Conservation (phyloP, 1,140 invertebrate genomes). For the Drosophila micromelanica region DNA sequence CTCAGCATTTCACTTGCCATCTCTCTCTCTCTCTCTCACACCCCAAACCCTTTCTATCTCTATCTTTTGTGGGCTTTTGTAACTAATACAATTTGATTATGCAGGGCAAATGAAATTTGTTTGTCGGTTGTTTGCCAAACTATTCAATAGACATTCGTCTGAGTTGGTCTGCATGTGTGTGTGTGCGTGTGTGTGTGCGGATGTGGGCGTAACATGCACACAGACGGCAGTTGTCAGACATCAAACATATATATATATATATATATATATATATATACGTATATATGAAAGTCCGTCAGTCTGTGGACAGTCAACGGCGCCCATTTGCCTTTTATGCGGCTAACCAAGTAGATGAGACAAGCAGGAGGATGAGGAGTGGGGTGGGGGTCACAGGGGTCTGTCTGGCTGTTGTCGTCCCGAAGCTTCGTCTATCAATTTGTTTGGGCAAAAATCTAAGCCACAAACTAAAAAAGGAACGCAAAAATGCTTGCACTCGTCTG, state of each 20-base stretch:
- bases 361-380: neutral
- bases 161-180: constrained; percentile 1
- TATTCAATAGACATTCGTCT: constrained; percentile 56
- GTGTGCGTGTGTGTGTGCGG: constrained; percentile 10
- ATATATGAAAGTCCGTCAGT: constrained; percentile 37
- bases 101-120: constrained; percentile 72
- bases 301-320: constrained; percentile 21
- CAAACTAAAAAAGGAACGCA: constrained; percentile 14
- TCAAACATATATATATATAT: constrained; percentile 39
- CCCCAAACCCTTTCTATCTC: neutral
- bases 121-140: constrained; percentile 73
- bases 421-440: constrained; percentile 49
- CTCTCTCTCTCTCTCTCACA: neutral
- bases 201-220: constrained; percentile 32
- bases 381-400: constrained; percentile 9
- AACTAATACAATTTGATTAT: constrained; percentile 75
- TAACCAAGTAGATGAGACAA: constrained; percentile 3
- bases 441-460: constrained; percentile 19
- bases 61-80: constrained; percentile 55
- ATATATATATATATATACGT: constrained; percentile 26
- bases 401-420: constrained; percentile 6
- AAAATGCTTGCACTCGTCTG: constrained; percentile 36
- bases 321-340: constrained; percentile 35
- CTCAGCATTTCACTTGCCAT: neutral
- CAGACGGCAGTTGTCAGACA: constrained; percentile 55